Conservation (phyloP, 2,797 vertebrate genomes). For the Gobionotothen gibberifrons region DNA sequence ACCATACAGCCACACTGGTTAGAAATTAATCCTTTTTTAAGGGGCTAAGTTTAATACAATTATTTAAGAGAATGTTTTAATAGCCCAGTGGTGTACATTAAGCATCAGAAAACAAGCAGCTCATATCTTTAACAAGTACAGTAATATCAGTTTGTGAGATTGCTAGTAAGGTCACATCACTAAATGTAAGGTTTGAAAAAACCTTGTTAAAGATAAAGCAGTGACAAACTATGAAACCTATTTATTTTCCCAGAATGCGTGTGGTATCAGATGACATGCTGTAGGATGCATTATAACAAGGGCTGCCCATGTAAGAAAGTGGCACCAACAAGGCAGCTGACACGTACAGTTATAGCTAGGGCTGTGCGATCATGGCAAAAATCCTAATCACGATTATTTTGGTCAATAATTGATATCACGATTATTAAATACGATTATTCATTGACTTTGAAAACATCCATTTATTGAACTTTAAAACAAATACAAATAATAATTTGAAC, state of each 20-base stretch:
- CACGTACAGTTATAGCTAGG: not conserved
- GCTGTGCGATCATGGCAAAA: too few species aligned
- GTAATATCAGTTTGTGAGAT: conserved; percentile 6
- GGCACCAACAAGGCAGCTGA: not conserved
- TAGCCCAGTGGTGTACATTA: not conserved
- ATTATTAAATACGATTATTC: too few species aligned
- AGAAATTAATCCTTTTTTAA: not conserved
- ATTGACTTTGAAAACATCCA: too few species aligned
- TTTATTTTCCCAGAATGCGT: conserved; percentile 23
- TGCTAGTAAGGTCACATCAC: conserved; percentile 18
- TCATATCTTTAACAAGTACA: conserved; percentile 13
- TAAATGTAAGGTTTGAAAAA: not conserved
- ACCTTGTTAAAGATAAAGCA: not conserved
- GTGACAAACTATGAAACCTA: not conserved
- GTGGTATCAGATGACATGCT: conserved; percentile 6
- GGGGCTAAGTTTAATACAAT: not conserved
- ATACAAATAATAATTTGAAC: too few species aligned
- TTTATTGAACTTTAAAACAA: too few species aligned
- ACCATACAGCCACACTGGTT: not conserved
- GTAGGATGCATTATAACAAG: not conserved
- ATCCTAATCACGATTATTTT: too few species aligned
- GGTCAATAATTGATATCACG: too few species aligned
- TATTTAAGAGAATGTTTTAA: not conserved
- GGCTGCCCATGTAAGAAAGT: not conserved
- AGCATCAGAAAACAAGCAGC: conserved; percentile 11